A percentile compares a stretch with the other conserved stretches of the same genome.
These are phyloP conservation scores for Colletes collaris DNA, from an alignment of 2,888 invertebrate genomes.

Conservation along the genomic window DNA sequence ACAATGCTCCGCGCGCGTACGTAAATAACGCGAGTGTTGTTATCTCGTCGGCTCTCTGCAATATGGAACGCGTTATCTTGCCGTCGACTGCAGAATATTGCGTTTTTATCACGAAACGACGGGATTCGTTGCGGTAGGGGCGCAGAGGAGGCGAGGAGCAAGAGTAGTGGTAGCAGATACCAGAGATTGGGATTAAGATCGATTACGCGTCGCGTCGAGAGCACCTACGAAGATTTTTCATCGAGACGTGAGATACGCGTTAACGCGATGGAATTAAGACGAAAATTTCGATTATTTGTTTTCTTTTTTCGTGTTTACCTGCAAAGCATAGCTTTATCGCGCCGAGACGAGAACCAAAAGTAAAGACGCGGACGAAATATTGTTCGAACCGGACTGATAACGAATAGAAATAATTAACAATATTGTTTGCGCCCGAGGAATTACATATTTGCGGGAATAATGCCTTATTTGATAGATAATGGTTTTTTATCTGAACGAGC, in stretches of 20 bases:
- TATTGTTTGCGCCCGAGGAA: neutral
- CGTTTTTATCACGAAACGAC: constrained; percentile 60
- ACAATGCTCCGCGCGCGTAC: constrained; percentile 45
- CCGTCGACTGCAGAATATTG: constrained; percentile 62
- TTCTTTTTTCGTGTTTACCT: neutral
- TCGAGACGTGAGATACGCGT: constrained; percentile 15
- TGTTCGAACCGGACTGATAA: neutral
- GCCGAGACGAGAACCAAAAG: constrained; percentile 4
- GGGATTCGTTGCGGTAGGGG: constrained; percentile 31
- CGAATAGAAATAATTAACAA: constrained; percentile 10
- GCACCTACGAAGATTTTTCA: constrained; percentile 31
- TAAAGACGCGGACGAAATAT: constrained; percentile 2
- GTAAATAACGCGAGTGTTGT: constrained; percentile 62
- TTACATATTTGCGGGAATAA: neutral
- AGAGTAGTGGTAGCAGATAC: constrained; percentile 6
- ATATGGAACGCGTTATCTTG: constrained; percentile 68
- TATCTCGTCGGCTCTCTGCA: constrained; percentile 62
- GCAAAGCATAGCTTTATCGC: neutral
- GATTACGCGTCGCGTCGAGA: constrained; percentile 48
- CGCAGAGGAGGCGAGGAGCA: neutral
- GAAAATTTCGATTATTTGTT: neutral
- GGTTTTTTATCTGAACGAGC: neutral
- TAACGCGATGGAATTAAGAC: constrained; percentile 25
- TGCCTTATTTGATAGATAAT: constrained; percentile 10
- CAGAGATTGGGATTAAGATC: constrained; percentile 63